Base-by-base conservation (phyloP, 1,140 invertebrate species). In the Lepeophtheirus salmonis region DNA sequence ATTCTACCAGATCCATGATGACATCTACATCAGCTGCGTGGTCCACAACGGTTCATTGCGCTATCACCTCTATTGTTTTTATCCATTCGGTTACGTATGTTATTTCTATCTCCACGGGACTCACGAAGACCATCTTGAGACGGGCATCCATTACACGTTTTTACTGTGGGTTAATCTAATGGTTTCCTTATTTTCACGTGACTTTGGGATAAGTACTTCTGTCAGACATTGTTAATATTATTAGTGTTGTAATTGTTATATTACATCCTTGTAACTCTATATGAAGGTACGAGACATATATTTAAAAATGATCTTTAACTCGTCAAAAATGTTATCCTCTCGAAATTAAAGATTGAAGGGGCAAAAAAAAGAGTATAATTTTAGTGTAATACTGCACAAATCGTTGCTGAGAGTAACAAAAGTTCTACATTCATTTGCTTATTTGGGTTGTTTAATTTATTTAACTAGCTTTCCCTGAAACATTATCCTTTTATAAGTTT, bases 181-280 rank as follows among this genome's bases (percentile, higher is more conserved):
- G 48, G 50, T 61, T 61, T 55, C 54, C 59, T 10, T 41, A 41
- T n/a, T n/a, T 41, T 41, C 30, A n/a, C 30, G 30, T 41, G 30
- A 41, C 30, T 41, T 41, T 6, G 6, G 6, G 30, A 41, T n/a
- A 41, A n/a, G 30, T 6, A 41, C 30, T 63, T 60, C 64, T 71
- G 68, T 48, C 17, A 14, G 22, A 41, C 6, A 64, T 64, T 61
- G 66, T 66, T 41, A n/a, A 10, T 41, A n/a, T 66, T 70, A 71
- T 86, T 88, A 76, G 87, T 84, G 70, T 89, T 89, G 69, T 88
- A 85, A 50, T 82, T 80, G 62, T 83, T 79, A 76, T 82, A 85
- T 76, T 91, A 88, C 88, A 94, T 94, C 55, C 62, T 65, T 17
- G 2, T 24, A 25, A 10, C 4, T 21, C 14, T 13, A 4, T 56